Conservation (phyloP, 2,888 invertebrate species). For the Cartodere bifasciata region DNA sequence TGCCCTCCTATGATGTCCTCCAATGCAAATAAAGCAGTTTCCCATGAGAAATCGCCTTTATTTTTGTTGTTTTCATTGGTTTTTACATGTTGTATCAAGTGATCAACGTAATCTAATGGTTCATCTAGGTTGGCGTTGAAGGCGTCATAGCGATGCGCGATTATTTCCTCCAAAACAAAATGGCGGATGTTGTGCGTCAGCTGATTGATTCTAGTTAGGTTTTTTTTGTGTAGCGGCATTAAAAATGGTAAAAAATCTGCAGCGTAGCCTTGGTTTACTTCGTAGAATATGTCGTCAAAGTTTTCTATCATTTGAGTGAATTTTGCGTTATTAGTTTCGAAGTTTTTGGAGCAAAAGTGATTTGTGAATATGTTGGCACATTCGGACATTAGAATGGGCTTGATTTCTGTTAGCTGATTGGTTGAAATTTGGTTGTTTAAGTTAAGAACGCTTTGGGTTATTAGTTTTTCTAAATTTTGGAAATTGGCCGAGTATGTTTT, state of each 20-base stretch:
- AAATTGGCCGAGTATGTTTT: conserved; percentile 42
- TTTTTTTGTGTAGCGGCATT: conserved; percentile 39
- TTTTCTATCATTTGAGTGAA: conserved; percentile 40
- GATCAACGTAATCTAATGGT: conserved; percentile 45
- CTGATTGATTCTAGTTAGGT: conserved; percentile 38
- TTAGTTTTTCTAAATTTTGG: conserved; percentile 38
- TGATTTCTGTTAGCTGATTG: conserved; percentile 26
- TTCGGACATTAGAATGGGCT: conserved; percentile 37
- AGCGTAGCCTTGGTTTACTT: conserved; percentile 54
- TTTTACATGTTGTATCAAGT: conserved; percentile 41
- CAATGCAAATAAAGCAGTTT: conserved; percentile 39
- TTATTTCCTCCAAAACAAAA: conserved; percentile 40
- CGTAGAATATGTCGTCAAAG: conserved; percentile 52
- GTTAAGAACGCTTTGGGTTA: conserved; percentile 32
- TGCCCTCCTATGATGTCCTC: conserved; percentile 44
- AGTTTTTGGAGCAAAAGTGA: conserved; percentile 46
- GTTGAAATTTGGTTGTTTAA: conserved; percentile 26
- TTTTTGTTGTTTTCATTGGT: conserved; percentile 25
- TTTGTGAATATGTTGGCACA: conserved; percentile 49
- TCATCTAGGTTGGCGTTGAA: conserved; percentile 22
- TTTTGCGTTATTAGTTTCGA: conserved; percentile 32
- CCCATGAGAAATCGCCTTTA: conserved; percentile 38
- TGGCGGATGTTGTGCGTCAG: conserved; percentile 41
- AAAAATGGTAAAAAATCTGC: conserved; percentile 52
- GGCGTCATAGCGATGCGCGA: conserved; percentile 35